Evolutionary conservation across 2,888 invertebrate genomes (phyloP).

Genomic region (Drosophila stalkeri): DNA sequence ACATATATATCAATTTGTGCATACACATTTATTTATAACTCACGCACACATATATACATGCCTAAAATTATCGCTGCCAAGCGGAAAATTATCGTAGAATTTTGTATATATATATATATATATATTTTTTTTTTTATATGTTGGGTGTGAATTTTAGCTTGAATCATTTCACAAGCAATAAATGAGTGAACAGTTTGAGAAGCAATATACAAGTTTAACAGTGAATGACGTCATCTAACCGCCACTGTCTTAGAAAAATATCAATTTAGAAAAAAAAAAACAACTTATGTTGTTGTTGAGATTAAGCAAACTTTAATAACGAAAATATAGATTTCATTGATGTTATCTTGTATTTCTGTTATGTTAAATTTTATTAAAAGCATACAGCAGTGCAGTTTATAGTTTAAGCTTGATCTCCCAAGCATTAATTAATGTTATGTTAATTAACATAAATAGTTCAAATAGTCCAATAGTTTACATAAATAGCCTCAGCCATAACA

Average conservation of each 20-base stretch:
- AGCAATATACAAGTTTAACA: neutral
- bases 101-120: conserved; percentile 11
- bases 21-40: neutral
- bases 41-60: neutral
- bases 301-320: neutral
- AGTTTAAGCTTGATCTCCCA: neutral
- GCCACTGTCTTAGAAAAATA: neutral
- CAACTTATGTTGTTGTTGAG: too few species aligned
- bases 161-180: conserved; percentile 20
- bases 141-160: neutral
- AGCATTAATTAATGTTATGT: too few species aligned
- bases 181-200: conserved; percentile 8
- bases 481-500: too few species aligned
- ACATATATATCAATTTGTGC: conserved; percentile 1
- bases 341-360: neutral
- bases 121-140: neutral
- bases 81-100: conserved; percentile 30
- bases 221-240: neutral
- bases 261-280: too few species aligned
- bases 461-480: too few species aligned
- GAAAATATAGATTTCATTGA: neutral
- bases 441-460: too few species aligned
- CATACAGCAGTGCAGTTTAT: neutral
- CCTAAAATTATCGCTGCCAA: conserved; percentile 18
- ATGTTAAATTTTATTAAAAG: neutral